Base-by-base conservation (phyloP, 2,113 vertebrate species). In the Illadopsis cleaveri region DNA sequence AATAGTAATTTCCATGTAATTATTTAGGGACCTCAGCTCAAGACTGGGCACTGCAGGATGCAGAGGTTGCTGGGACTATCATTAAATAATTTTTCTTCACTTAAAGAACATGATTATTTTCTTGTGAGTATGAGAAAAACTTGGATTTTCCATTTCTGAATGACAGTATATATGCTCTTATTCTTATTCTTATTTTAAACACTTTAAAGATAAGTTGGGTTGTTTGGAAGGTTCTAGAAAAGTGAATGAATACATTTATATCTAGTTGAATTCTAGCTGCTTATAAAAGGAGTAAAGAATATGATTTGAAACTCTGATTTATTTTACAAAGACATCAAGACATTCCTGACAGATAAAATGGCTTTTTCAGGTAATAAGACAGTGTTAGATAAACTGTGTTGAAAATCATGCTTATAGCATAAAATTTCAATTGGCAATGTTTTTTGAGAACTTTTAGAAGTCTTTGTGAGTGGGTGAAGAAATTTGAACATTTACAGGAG, bases 311-410 rank as follows among this genome's bases (percentile, higher is more conserved):
- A 70, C 53, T 53, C n/a, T 24, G 23, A 84, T 64, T 94, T 94
- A 60, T 92, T 92, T 89, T 84, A 45, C 33, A 65, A 53, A 75
- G 69, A 71, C 70, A 82, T 82, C 40, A 42, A 82, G 89, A 79
- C 42, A 76, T 61, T 96, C 84, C 48, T 95, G 77, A 25, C 23
- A 89, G 65, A 72, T 87, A 57, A 91, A 94, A 82, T 64, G 38
- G 15, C 60, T 86, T 18, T 76, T 94, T 90, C 70, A 66, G 33
- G 47, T 91, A 93, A 68, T 77, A 78, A 94, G 60, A 45, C 22
- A 84, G 20, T 58, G 23, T 38, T 50, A 42, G 57, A 56, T 71
- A 89, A 95, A 93, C 76, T 87, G 30, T 40, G 33, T 69, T 82
- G 80, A 72, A 81, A 92, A 82, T 82, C 50, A 33, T 68, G n/a